Base-by-base conservation (phyloP, 2,113 vertebrate genomes). In the Tenrec ecaudatus region DNA sequence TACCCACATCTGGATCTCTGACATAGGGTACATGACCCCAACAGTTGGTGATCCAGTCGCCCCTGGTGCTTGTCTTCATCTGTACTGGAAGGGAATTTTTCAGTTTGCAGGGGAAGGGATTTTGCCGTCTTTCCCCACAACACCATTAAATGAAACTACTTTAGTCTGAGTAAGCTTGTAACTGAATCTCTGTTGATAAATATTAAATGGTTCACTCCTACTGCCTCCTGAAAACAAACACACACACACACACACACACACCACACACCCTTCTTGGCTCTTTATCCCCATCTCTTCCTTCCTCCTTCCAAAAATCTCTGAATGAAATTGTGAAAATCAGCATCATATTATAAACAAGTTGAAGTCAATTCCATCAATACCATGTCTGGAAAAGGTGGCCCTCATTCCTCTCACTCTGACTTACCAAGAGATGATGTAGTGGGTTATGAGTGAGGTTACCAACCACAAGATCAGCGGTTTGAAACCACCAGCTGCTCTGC, bases 321-420 rank as follows among this genome's bases (percentile, higher is more conserved):
- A 96, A 93, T 81, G 12, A 36, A 91, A 19, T 43, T 92, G 62
- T 85, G 76, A 71, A 94, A 94, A 47, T 85, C 78, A 95, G 73
- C 60, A 82, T 47, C 25, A 81, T 43, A 80, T 69, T 91, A 91
- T 62, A 91, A 89, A 91, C 25, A 91, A 89, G 14, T 17, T 82
- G 73, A 86, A 68, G 64, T 31, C 76, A 81, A 90, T 83, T 86
- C 33, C 47, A 77, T 84, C 73, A 78, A 66, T 20, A 71, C 19
- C 17, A 57, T 43, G 22, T 90, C 15, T 87, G 57, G 75, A 80
- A 81, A 94, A 69, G 57, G 40, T 31, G 60, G 68, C 69, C 82
- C 38, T 89, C 53, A 27, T 40, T 92, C 33, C 29, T 64, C 1
- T 31, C 9, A 6, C 33, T 81, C 66, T 82, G 53, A 89, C 60